Evolutionary conservation across 1,140 invertebrate species (phyloP).

Genomic region (Drosophila simulans): DNA sequence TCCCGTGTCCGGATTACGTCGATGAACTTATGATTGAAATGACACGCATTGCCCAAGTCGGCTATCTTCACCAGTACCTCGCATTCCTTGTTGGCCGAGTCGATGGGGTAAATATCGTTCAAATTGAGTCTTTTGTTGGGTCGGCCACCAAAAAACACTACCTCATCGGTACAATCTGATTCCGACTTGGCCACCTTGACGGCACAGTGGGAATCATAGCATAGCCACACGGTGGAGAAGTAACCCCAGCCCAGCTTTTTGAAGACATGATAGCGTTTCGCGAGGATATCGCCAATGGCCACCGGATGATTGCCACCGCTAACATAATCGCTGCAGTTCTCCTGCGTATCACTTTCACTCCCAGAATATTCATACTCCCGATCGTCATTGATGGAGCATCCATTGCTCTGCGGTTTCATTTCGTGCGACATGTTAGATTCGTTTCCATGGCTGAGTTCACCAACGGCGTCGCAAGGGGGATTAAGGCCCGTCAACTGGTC

Average conservation of each 20-base stretch:
- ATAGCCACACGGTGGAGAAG: constrained; percentile 99
- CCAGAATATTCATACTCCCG: no score
- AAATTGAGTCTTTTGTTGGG: constrained; percentile 37
- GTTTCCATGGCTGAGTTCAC: no score
- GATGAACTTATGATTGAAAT: constrained; percentile 96
- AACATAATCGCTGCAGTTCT: no score
- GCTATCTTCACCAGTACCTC: constrained; percentile 96
- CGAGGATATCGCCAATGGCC: constrained; percentile 96
- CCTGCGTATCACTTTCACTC: no score
- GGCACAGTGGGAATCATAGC: constrained; percentile 97
- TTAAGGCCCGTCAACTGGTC: no score
- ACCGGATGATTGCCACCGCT: constrained; percentile 90
- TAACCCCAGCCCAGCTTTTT: constrained; percentile 99
- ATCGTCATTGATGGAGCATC: no score
- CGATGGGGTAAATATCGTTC: constrained; percentile 79
- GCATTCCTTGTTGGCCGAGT: constrained; percentile 93
- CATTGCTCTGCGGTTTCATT: no score
- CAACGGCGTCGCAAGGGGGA: no score
- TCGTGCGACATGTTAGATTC: no score
- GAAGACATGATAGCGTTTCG: constrained; percentile 94
- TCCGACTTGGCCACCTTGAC: constrained; percentile 98
- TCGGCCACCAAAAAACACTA: no score
- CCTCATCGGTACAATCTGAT: no score
- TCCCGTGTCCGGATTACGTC: constrained; percentile 99
- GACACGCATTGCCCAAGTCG: constrained; percentile 99